phyloP scores from a whole-genome alignment of 2,888 invertebrate species.

The Odontocolon sp. region DNA sequence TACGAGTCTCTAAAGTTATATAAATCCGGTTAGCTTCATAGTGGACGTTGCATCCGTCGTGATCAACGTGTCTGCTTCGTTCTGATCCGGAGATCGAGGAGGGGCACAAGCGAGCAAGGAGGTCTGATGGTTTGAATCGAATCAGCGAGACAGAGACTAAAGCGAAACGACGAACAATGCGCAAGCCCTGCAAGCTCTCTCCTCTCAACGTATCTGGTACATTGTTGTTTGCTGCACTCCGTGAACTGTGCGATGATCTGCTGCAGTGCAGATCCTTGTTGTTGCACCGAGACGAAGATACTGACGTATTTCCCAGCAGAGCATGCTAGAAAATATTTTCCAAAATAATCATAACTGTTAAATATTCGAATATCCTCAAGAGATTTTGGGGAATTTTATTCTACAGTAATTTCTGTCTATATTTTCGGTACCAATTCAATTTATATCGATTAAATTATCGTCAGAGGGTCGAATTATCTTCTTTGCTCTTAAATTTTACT shows the following conservation, averaged over 20 bases:
- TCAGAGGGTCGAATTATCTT: too few species aligned
- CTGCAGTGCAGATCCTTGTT: constrained; percentile 43
- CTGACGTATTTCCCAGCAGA: neutral
- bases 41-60: too few species aligned
- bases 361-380: too few species aligned
- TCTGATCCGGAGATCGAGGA: too few species aligned
- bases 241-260: constrained; percentile 29
- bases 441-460: too few species aligned
- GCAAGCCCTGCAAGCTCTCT: constrained; percentile 15
- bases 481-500: too few species aligned
- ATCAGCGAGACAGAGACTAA: constrained; percentile 41
- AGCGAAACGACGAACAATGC: constrained; percentile 60
- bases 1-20: too few species aligned
- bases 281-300: constrained; percentile 16
- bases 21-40: too few species aligned
- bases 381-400: too few species aligned
- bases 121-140: constrained; percentile 32
- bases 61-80: too few species aligned
- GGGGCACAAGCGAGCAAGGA: neutral
- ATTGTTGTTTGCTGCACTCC: constrained; percentile 46
- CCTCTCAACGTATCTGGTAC: constrained; percentile 33
- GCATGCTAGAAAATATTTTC: neutral
- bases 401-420: too few species aligned
- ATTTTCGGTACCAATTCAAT: too few species aligned
- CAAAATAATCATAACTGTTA: neutral